Conservation (phyloP, 2,113 vertebrate species). For the Cochlearius cochlearius region DNA sequence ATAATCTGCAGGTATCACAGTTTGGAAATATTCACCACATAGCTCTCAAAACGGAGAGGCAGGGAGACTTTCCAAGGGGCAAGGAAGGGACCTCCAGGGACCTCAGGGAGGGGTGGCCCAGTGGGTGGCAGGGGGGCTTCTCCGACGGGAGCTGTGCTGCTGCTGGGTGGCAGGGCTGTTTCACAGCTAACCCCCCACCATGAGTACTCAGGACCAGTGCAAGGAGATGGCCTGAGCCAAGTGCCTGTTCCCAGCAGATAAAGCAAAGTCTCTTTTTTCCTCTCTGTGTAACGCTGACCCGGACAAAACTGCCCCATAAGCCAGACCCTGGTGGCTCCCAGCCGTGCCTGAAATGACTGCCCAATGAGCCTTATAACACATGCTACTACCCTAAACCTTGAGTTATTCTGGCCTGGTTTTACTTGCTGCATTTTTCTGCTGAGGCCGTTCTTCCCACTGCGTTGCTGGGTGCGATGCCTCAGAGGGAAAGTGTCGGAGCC, state of each 20-base stretch:
- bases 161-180: background rate
- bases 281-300: background rate
- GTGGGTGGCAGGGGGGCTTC: background rate
- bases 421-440: background rate
- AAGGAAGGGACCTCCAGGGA: background rate
- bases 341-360: background rate
- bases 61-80: background rate
- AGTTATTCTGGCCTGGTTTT: background rate
- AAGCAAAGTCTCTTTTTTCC: background rate
- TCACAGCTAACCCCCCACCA: background rate
- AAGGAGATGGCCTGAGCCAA: background rate
- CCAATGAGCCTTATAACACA: fast-evolving
- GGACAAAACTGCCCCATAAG: background rate
- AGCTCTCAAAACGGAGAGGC: background rate
- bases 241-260: background rate
- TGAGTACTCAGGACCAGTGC: background rate
- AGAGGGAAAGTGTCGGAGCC: background rate
- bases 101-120: background rate
- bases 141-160: background rate
- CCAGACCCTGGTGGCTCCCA: background rate
- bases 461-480: background rate
- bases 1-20: background rate
- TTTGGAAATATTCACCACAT: background rate
- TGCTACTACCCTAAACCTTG: background rate
- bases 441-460: fast-evolving